Percentiles rank a stretch among this genome's conserved stretches.
Conservation (phyloP, 2,113 vertebrate genomes). For the Oryctolagus cuniculus region mOryCun1.1 NC_091452.1:8459001-8459500, state of each 20-base stretch:
- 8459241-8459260: neutral
- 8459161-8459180: neutral
- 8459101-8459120: neutral
- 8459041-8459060: neutral
- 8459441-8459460: slow-evolving; percentile 73
- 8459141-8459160: neutral
- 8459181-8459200: neutral
- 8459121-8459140: neutral
- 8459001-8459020: too few species aligned
- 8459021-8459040: neutral
- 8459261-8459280: neutral
- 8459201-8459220: neutral
- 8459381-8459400: slow-evolving; percentile 82
- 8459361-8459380: slow-evolving; percentile 83
- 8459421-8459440: slow-evolving; percentile 82
- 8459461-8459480: slow-evolving; percentile 83
- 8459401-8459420: slow-evolving; percentile 78
- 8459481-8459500: slow-evolving; percentile 82
- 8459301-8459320: neutral
- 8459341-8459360: neutral
- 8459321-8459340: neutral
- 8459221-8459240: neutral
- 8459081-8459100: neutral
- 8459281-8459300: neutral
- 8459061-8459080: neutral